A percentile compares a stretch with the other conserved stretches of the same genome.
phyloP scores from a whole-genome alignment of 2,888 invertebrate species.

The Acleris holmiana region DNA sequence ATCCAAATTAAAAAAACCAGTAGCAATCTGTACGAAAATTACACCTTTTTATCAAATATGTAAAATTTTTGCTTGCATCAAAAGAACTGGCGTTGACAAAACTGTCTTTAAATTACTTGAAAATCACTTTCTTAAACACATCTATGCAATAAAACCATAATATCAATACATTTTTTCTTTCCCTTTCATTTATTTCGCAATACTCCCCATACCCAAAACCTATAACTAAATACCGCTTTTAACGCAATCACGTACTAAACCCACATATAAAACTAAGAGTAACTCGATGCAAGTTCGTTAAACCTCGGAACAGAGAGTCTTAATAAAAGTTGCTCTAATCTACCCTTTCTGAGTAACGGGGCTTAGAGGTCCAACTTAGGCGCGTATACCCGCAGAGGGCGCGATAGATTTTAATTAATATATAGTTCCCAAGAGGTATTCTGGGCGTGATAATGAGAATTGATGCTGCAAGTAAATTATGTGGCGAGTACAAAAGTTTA shows the following conservation, averaged over 20 bases:
- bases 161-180: too few relatives aligned
- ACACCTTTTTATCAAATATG: too few relatives aligned
- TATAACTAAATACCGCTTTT: not conserved
- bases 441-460: constrained; percentile 55
- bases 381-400: constrained; percentile 29
- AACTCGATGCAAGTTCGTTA: constrained; percentile 3
- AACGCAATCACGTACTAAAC: not conserved
- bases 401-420: constrained; percentile 64
- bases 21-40: too few relatives aligned
- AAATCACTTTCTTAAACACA: too few relatives aligned
- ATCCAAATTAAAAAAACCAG: too few relatives aligned
- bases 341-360: constrained; percentile 36
- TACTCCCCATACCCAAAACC: not conserved
- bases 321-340: constrained; percentile 47
- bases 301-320: constrained; percentile 40
- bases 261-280: not conserved
- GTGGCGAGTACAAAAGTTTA: constrained; percentile 16
- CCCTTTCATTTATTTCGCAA: too few relatives aligned
- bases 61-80: too few relatives aligned
- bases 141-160: too few relatives aligned
- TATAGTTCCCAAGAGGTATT: constrained; percentile 60
- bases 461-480: constrained; percentile 50
- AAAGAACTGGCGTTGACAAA: too few relatives aligned
- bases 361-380: constrained; percentile 36
- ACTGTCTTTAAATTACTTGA: too few relatives aligned